Conservation (phyloP, 92 coral and sea anemone genomes). For the Phenganax marumi region DNA sequence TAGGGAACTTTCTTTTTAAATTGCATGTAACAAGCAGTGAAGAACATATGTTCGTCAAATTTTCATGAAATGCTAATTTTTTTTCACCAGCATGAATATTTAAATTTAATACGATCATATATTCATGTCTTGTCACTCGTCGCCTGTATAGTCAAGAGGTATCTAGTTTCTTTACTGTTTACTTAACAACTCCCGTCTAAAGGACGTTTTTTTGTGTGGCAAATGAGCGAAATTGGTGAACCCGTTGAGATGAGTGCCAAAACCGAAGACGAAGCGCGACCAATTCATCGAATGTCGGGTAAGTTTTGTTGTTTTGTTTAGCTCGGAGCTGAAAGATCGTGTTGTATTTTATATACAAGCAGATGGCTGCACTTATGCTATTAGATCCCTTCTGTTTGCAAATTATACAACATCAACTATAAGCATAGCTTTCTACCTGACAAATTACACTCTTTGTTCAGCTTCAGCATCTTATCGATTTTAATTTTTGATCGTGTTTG, state of each 20-base stretch:
- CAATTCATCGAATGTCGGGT: conserved; percentile 20
- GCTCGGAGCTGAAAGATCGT: neutral
- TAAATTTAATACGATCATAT: neutral
- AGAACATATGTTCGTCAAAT: neutral
- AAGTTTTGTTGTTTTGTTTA: neutral
- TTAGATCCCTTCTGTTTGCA: neutral
- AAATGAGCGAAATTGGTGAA: neutral
- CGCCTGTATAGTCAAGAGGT: neutral
- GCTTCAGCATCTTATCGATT: too few species aligned
- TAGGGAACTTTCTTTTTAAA: too few species aligned
- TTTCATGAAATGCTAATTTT: neutral
- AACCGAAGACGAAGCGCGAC: conserved; percentile 15
- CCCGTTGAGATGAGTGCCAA: conserved; percentile 4
- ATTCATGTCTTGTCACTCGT: conserved; percentile 11
- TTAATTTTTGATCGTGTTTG: too few species aligned
- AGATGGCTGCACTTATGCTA: too few species aligned
- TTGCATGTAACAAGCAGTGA: too few species aligned
- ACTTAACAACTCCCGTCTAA: neutral
- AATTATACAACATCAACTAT: neutral
- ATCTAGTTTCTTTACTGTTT: neutral
- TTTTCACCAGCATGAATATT: conserved; percentile 11
- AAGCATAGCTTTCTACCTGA: neutral
- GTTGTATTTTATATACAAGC: neutral
- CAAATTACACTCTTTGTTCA: too few species aligned
- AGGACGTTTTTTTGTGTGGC: neutral